Conservation (phyloP, 2,797 vertebrate species). For the Lophotriccus pileatus region DNA sequence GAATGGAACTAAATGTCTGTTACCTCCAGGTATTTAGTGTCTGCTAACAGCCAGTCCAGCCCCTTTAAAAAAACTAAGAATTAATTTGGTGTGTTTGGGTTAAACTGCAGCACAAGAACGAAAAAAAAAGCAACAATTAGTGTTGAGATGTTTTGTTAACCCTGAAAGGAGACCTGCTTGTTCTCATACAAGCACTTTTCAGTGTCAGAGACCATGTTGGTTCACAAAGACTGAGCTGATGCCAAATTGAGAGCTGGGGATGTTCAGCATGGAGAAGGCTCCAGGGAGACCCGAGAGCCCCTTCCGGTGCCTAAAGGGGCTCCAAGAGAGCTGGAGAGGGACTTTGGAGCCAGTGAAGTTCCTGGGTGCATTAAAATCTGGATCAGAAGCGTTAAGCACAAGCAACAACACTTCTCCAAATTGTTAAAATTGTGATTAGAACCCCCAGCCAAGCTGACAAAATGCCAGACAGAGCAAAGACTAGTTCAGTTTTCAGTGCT, state of each 20-base stretch:
- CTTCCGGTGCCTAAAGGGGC: neutral
- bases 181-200: neutral
- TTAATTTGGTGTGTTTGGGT: constrained; percentile 45
- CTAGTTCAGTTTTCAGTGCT: neutral
- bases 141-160: neutral
- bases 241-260: neutral
- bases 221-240: neutral
- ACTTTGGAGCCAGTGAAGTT: no score
- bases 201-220: accelerated
- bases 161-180: neutral
- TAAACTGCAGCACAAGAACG: constrained; percentile 54
- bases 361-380: neutral
- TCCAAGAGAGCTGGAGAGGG: neutral
- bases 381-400: neutral
- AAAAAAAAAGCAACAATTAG: neutral
- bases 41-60: constrained; percentile 78
- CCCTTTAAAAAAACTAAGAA: constrained; percentile 69
- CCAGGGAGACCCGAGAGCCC: neutral
- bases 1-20: constrained; percentile 85
- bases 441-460: neutral
- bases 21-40: constrained; percentile 80
- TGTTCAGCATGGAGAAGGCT: neutral
- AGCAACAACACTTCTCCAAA: neutral
- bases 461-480: neutral
- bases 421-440: neutral